Conservation (phyloP, 2,888 invertebrate genomes). For the Fragum whitleyi region DNA sequence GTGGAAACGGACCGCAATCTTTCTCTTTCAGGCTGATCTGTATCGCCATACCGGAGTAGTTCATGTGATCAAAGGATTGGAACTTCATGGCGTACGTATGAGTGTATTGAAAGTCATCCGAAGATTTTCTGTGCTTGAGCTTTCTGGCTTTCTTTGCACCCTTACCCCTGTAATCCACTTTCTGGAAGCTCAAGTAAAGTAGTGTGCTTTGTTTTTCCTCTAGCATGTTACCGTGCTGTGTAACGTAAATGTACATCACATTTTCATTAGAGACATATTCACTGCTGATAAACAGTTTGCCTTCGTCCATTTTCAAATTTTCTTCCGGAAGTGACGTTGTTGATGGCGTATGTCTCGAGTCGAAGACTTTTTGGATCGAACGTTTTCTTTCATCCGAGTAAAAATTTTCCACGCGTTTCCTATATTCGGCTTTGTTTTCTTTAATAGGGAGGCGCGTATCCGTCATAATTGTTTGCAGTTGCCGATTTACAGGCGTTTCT, state of each 20-base stretch:
- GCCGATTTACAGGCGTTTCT: background rate
- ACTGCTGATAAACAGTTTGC: background rate
- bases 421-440: background rate
- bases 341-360: background rate
- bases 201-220: background rate
- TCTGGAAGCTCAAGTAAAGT: background rate
- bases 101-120: background rate
- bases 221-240: background rate
- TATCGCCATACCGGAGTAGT: background rate
- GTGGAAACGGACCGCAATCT: background rate
- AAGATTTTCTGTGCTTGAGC: background rate
- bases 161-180: background rate
- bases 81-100: background rate
- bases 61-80: background rate
- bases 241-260: background rate
- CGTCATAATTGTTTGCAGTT: background rate
- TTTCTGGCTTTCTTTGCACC: background rate
- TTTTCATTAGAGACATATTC: background rate
- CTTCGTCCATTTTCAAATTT: background rate
- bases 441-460: background rate
- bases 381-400: background rate
- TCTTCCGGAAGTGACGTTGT: background rate
- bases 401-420: background rate
- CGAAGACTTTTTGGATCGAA: background rate
- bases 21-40: background rate